phyloP scores from a whole-genome alignment of 2,888 invertebrate genomes.

The Amblyteles armatorius region DNA sequence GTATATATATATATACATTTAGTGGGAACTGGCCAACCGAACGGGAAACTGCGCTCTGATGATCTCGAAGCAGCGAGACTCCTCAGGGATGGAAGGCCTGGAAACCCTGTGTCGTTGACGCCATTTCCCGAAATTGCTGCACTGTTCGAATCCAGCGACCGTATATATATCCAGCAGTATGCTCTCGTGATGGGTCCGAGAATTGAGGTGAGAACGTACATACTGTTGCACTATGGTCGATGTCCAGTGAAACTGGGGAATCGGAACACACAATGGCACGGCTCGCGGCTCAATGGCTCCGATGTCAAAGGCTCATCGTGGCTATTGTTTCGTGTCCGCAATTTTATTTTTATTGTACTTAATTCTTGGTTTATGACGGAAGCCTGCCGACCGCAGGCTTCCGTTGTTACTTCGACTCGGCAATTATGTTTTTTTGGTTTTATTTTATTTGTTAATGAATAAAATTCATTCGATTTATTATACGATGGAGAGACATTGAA shows the following conservation, averaged over 20 bases:
- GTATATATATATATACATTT: background rate
- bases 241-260: slow-evolving; percentile 9
- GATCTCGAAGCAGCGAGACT: slow-evolving; percentile 13
- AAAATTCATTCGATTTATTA: too few species aligned
- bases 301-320: background rate
- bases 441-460: too few species aligned
- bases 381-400: too few species aligned
- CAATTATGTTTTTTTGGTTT: too few species aligned
- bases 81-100: slow-evolving; percentile 1
- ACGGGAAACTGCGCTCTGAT: slow-evolving; percentile 38
- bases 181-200: slow-evolving; percentile 6
- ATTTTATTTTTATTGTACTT: too few species aligned
- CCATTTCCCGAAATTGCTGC: slow-evolving; percentile 60
- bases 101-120: slow-evolving; percentile 19
- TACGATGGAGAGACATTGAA: too few species aligned
- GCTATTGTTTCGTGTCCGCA: too few species aligned
- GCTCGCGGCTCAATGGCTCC: background rate
- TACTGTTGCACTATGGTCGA: slow-evolving; percentile 13
- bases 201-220: slow-evolving; percentile 38
- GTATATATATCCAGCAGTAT: background rate
- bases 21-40: slow-evolving; percentile 27
- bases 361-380: too few species aligned
- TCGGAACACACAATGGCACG: background rate
- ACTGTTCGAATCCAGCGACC: slow-evolving; percentile 43
- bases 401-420: too few species aligned